phyloP scores from a whole-genome alignment of 1,140 invertebrate genomes.

The Stegodyphus dumicola region DNA sequence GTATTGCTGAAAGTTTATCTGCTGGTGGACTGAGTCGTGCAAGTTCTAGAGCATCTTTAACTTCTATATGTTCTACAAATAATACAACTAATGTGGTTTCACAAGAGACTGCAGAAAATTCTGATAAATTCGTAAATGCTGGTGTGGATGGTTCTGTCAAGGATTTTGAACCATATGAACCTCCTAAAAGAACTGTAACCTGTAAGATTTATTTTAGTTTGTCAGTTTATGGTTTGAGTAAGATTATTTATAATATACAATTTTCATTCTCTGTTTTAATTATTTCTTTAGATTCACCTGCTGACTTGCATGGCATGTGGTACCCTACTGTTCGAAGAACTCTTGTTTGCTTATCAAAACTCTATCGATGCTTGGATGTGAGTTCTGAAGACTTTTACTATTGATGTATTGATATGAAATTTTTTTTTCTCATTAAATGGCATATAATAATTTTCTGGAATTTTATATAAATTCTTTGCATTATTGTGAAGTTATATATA shows the following conservation, averaged over 20 bases:
- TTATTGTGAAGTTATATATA: not conserved
- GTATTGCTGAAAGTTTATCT: slow-evolving; percentile 61
- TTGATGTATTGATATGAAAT: no score
- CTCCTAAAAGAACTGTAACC: slow-evolving; percentile 30
- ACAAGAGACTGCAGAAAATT: not conserved
- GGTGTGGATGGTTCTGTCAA: slow-evolving; percentile 15
- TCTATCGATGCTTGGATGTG: slow-evolving; percentile 93
- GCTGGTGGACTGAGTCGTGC: slow-evolving; percentile 54
- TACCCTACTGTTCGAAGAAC: slow-evolving; percentile 96
- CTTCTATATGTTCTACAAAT: slow-evolving; percentile 46
- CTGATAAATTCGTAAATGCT: slow-evolving; percentile 13
- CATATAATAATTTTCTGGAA: no score
- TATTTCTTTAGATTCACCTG: slow-evolving; percentile 76
- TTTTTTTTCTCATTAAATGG: no score
- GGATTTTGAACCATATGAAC: slow-evolving; percentile 50
- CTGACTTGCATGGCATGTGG: slow-evolving; percentile 99
- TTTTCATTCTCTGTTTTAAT: not conserved
- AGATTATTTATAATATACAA: not conserved
- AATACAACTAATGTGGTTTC: slow-evolving; percentile 26
- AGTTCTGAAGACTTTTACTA: slow-evolving; percentile 62
- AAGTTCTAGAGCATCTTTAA: slow-evolving; percentile 62
- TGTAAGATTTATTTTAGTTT: slow-evolving; percentile 26
- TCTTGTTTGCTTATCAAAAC: slow-evolving; percentile 91
- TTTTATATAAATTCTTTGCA: not conserved
- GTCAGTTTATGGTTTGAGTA: not conserved